Base-by-base conservation (phyloP, 2,888 invertebrate species). In the Griposia aprilina region DNA sequence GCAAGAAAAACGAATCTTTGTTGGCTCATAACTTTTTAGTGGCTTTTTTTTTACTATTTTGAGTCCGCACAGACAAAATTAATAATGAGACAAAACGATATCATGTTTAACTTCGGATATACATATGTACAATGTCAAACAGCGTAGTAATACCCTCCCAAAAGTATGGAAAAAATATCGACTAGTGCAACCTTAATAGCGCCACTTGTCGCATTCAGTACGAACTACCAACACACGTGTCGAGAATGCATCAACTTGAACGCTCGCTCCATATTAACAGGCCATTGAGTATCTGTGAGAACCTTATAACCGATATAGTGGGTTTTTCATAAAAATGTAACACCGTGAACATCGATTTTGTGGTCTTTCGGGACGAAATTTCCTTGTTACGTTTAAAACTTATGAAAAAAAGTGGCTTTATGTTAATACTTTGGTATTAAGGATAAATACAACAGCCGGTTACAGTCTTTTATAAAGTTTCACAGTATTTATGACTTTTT, bases 191-290 rank as follows among this genome's bases (percentile, higher is more conserved):
- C 30, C 30, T 36, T 36, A 77, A 83, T 74, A 68, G 66, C 55
- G 63, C 78, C 83, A 77, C 67, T 65, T 84, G 63, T 78, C 72
- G 76, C 62, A 45, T 68, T 55, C 55, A 65, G 73, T 66, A 52
- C 71, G 84, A 76, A 79, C 86, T 86, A 67, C 70, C 41, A 48
- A 45, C 11, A 59, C 20, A 71, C 83, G 83, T 83, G 83, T 82
- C 59, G n/a, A 17, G 83, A 85, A 83, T 83, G 55, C 60, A 72
- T 73, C 63, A 41, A 55, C 8, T 45, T 59, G 8, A 81, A 50
- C 55, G 48, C 55, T 52, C 45, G 59, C 36, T 62, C 36, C 68
- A 57, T 74, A 73, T 63, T 80, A 82, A 74, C 72, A 45, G 26
- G 36, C 60, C 13, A 66, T 76, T 81, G 69, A 81, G 55, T 30